Evolutionary conservation across 2,113 vertebrate genomes (phyloP).

Genomic region (Carassius auratus): DNA sequence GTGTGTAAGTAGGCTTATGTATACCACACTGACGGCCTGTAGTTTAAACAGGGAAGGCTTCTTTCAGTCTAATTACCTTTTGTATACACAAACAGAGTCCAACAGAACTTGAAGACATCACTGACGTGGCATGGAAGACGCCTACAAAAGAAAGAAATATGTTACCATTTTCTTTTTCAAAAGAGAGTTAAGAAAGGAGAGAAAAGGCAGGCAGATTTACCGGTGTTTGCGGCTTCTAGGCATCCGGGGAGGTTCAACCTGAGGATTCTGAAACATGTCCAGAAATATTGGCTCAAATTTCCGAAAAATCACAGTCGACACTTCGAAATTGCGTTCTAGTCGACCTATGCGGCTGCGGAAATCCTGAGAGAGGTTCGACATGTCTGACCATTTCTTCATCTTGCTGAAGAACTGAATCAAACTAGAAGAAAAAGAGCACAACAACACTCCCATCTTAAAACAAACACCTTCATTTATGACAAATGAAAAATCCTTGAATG

Average conservation of each 20-base stretch:
- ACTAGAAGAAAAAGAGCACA: conserved; percentile 66
- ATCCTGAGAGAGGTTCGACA: conserved; percentile 88
- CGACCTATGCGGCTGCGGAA: conserved; percentile 88
- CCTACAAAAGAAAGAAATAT: conserved; percentile 66
- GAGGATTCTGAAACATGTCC: conserved; percentile 92
- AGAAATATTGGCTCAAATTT: conserved; percentile 98
- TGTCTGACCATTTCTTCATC: conserved; percentile 99
- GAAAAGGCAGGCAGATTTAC: conserved; percentile 58
- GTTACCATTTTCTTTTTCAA: background rate
- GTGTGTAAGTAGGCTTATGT: background rate
- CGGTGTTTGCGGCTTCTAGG: conserved; percentile 93
- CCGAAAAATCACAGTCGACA: conserved; percentile 95
- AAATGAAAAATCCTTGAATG: background rate
- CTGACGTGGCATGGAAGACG: conserved; percentile 84
- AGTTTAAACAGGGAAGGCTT: background rate
- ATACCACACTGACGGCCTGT: background rate
- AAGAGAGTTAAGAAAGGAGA: background rate
- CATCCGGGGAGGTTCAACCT: conserved; percentile 82
- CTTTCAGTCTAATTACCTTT: conserved; percentile 81
- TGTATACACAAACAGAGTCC: conserved; percentile 97
- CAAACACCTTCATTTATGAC: background rate
- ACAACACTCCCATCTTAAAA: background rate
- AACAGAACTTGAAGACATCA: conserved; percentile 97
- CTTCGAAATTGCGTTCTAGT: conserved; percentile 96
- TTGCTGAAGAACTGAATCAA: conserved; percentile 99